phyloP scores from a whole-genome alignment of 2,888 invertebrate genomes.

The Aphelenchoides bicaudatus region DNA sequence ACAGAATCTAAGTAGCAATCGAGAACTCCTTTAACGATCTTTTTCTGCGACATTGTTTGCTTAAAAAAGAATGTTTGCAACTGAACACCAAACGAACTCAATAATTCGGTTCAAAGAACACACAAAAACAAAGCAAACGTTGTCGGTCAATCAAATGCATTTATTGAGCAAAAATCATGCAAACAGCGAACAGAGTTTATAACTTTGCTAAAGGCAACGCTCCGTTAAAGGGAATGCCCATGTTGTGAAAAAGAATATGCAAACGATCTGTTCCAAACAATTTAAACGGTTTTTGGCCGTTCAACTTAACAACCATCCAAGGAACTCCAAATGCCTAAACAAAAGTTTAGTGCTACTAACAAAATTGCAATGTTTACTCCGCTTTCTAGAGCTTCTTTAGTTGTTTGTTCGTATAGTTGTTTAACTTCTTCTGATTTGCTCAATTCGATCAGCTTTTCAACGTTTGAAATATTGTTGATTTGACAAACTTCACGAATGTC shows the following conservation, averaged over 20 bases:
- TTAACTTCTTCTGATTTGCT: neutral
- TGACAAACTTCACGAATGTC: neutral
- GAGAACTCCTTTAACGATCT: neutral
- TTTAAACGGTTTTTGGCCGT: neutral
- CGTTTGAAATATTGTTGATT: slow-evolving; percentile 1
- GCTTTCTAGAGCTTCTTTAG: slow-evolving; percentile 5
- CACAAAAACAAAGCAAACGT: no score
- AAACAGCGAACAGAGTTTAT: neutral
- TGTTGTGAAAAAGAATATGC: slow-evolving; percentile 7
- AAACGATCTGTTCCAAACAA: slow-evolving; percentile 14
- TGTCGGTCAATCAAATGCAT: no score
- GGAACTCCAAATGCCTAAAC: slow-evolving; percentile 13
- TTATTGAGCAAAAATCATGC: no score
- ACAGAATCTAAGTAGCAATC: slow-evolving; percentile 4
- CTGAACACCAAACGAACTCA: no score
- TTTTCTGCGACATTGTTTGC: neutral
- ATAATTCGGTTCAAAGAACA: no score
- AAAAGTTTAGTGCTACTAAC: neutral
- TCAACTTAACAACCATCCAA: neutral
- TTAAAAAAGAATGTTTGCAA: no score
- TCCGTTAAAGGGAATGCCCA: slow-evolving; percentile 11
- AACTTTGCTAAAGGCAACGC: neutral
- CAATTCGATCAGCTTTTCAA: neutral
- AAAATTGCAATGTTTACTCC: neutral
- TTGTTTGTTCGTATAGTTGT: neutral